Evolutionary conservation across 1,140 invertebrate species (phyloP), one percentile per base, ranked within the genome.

Genomic region (Pseudomyrmex sp.): DNA sequence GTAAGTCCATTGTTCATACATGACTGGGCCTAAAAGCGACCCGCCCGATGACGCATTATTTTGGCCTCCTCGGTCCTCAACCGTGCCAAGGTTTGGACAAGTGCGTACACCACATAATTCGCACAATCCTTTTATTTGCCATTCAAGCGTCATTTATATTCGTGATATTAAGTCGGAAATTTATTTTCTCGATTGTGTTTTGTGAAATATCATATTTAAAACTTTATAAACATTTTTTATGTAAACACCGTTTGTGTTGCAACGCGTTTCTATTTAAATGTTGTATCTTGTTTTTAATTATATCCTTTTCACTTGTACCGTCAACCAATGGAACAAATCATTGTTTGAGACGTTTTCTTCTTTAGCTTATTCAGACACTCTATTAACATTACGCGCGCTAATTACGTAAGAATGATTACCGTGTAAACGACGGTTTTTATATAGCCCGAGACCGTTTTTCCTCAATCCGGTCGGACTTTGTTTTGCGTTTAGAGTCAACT

Each of bases 41-140:
- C 74, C 65, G 58, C 20, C 56, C 73, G 65, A 70, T 79, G 76
- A 79, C 76, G 76, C 76, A 79, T 66, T 79, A 79, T 59, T 80
- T 80, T 66, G 76, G 65, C 76, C 54, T 59, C 54, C 54, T 70
- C 54, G 12, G 44, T 15, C 35, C 35, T 35, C 66, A 80, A 80
- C 70, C 76, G 66, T 58, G 65, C 54, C 76, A 70, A 70, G 76
- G 65, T 70, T 79, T 48, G n/a, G 66, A 58, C 66, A 70, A 80
- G 70, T 70, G 76, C 66, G 66, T 70, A 59, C 35, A 35, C 59
- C 54, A 70, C 4, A 8, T 59, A 70, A 72, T 70, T 61, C 54
- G 56, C 44, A 48, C 65, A 66, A 54, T n/a, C 20, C 44, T 52
- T 66, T 10, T 52, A 56, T 26, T 44, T 77, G 10, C 9, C n/a